These are phyloP conservation scores for Psylliodes chrysocephalus DNA, from an alignment of 2,888 invertebrate species.

Conservation along the genomic window DNA sequence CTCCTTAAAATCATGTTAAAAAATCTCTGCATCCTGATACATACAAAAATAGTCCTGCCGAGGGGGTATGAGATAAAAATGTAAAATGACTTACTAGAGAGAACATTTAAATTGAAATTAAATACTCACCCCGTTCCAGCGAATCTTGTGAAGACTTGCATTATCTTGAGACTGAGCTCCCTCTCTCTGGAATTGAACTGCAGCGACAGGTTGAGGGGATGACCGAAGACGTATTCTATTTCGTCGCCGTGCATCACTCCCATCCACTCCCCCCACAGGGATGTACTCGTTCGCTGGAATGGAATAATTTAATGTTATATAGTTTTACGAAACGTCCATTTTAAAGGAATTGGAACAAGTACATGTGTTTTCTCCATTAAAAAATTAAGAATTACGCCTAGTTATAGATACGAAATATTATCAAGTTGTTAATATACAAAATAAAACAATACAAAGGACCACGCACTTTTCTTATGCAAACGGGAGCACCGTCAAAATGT, in stretches of 20 bases:
- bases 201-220: conserved; percentile 88
- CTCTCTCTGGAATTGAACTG: conserved; percentile 88
- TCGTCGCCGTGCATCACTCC: conserved; percentile 99
- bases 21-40: too few species aligned
- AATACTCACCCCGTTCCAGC: conserved; percentile 89
- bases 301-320: conserved; percentile 30
- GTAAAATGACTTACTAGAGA: background rate
- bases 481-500: too few species aligned
- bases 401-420: too few species aligned
- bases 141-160: conserved; percentile 92
- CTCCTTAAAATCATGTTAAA: too few species aligned
- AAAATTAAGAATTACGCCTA: background rate
- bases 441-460: too few species aligned
- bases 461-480: too few species aligned
- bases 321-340: too few species aligned
- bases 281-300: conserved; percentile 88
- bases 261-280: conserved; percentile 99
- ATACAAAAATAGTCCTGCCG: too few species aligned
- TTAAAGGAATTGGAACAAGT: too few species aligned
- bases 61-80: too few species aligned
- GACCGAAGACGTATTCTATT: conserved; percentile 97
- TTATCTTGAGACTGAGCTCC: conserved; percentile 89
- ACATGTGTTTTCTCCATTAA: too few species aligned
- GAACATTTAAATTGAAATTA: background rate
- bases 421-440: too few species aligned